Evolutionary conservation across 1,140 invertebrate genomes (phyloP).

Genomic region (Bradysia coprophila): DNA sequence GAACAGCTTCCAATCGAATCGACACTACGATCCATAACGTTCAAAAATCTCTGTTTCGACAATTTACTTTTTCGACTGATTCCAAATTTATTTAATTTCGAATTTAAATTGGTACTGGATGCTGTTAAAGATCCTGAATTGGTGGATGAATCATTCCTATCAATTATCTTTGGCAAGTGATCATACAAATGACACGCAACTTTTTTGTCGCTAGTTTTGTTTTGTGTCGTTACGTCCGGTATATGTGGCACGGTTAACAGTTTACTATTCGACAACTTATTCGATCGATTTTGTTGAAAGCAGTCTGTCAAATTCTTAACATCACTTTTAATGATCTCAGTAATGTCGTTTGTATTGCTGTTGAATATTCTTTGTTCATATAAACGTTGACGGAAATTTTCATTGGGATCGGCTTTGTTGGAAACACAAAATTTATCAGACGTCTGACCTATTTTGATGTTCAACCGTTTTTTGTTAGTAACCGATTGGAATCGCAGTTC

Average conservation of each 20-base stretch:
- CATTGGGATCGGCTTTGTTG: background rate
- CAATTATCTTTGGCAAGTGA: background rate
- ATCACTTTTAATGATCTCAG: background rate
- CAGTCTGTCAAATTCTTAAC: background rate
- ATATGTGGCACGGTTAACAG: background rate
- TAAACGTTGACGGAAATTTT: background rate
- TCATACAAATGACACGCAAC: background rate
- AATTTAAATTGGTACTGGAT: background rate
- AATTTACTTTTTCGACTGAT: background rate
- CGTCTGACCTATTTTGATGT: background rate
- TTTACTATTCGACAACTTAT: background rate
- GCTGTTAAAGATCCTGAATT: background rate
- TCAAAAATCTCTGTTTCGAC: background rate
- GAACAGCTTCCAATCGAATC: conserved; percentile 67
- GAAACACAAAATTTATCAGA: background rate
- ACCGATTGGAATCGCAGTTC: too few relatives aligned
- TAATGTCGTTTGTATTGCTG: background rate
- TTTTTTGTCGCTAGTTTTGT: background rate
- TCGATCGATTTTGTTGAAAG: background rate
- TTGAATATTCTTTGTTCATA: background rate
- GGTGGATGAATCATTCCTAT: background rate
- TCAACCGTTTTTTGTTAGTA: too few relatives aligned
- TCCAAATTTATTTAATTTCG: background rate
- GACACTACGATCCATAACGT: conserved; percentile 40
- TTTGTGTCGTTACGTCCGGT: background rate